Evolutionary conservation across 2,888 invertebrate genomes (phyloP).

Genomic region (Drosophila koepferae): DNA sequence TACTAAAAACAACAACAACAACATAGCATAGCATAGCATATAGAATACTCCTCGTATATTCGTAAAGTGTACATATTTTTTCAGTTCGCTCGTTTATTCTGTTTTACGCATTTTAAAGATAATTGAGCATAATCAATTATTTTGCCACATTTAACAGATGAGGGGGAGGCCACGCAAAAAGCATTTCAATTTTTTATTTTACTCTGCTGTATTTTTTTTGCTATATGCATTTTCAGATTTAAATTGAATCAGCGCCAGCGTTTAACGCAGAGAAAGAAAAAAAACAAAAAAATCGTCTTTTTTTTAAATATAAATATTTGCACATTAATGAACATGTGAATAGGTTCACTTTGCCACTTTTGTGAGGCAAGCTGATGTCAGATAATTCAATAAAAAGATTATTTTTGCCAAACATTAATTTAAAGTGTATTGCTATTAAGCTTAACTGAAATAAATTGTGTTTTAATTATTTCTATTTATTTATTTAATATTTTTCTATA

Average conservation of each 20-base stretch:
- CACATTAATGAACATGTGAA: conserved; percentile 40
- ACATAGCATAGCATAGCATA: conserved; percentile 16
- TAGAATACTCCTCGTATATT: conserved; percentile 9
- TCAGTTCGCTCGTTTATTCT: conserved; percentile 36
- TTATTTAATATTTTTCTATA: too few species aligned
- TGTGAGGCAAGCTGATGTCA: not conserved
- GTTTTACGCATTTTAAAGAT: conserved; percentile 59
- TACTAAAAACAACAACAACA: conserved; percentile 13
- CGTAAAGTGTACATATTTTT: not conserved
- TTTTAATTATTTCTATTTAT: too few species aligned
- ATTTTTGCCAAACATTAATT: too few species aligned
- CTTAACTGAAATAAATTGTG: too few species aligned
- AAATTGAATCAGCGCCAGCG: conserved; percentile 48
- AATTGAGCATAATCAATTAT: conserved; percentile 79
- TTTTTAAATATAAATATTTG: conserved; percentile 30
- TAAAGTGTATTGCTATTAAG: too few species aligned
- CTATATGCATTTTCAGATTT: conserved; percentile 39
- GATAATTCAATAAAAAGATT: not conserved
- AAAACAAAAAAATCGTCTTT: conserved; percentile 2
- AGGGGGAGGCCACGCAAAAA: conserved; percentile 39
- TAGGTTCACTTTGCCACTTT: conserved; percentile 28
- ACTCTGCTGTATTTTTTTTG: conserved; percentile 1
- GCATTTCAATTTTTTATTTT: conserved; percentile 35
- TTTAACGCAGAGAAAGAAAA: conserved; percentile 20
- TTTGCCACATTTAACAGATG: conserved; percentile 75